Base-by-base conservation (phyloP, 2,797 vertebrate species). In the Neolamprologus multifasciatus region DNA sequence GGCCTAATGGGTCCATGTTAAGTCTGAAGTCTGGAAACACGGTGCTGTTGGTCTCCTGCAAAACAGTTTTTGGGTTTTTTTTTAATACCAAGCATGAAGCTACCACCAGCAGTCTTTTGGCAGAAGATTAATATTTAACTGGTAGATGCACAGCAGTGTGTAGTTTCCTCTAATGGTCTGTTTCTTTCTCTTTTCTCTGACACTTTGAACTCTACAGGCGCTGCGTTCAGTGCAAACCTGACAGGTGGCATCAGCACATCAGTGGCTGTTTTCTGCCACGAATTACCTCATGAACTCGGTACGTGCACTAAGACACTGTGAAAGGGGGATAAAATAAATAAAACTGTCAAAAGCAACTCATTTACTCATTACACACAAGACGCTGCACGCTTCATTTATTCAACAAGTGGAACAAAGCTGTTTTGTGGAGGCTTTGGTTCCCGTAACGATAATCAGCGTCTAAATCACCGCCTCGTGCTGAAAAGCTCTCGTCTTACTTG, bases 231-330 rank as follows among this genome's bases (percentile, higher is more conserved):
- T 88, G 97, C 97, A 8, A 98, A 98, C 86, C 89, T 99, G 91
- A 98, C 98, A 0, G 98, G 99, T 83, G 99, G 99, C 84, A 98
- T 99, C 95, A 99, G 99, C 80, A 99, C 99, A 3, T 99, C 99
- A 4, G 98, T 99, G 89, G 99, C 99, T 4, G 99, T 99, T 64
- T 99, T 99, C 96, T 99, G 99, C 94, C 99, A 99, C 0, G 99
- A 99, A 88, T 97, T 99, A 92, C 99, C 99, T 86, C 99, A 99
- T 88, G 99, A 99, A 95, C 96, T 99, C 67, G 99, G 99, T 99
- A 96, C 96, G 92, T 8, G 9, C 23, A 38, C 11, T 9, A 8
- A 43, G 17, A 79, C n/a, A 38, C 31, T 13, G 74, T 43, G 54
- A 17, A 9, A 43, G 40, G 23, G 23, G 43, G 21, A 12, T 50